phyloP scores from a whole-genome alignment of 1,140 invertebrate genomes.

The Drosophila varians region DNA sequence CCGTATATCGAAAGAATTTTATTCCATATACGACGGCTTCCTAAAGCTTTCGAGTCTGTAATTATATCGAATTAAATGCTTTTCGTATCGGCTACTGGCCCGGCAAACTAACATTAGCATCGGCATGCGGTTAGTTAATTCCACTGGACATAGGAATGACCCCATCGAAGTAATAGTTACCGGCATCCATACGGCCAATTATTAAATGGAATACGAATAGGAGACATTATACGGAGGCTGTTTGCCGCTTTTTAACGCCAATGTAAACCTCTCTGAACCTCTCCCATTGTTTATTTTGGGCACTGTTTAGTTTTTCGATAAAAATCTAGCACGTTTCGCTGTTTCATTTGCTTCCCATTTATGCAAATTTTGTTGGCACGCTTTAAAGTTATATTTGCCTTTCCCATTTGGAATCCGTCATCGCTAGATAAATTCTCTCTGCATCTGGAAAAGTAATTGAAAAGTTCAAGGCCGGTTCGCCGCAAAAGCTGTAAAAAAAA shows the following conservation, averaged over 20 bases:
- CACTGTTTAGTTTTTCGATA: conserved; percentile 51
- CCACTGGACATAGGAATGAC: conserved; percentile 29
- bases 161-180: conserved; percentile 20
- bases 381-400: neutral
- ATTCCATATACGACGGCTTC: neutral
- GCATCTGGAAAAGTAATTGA: conserved; percentile 2
- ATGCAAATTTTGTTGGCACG: conserved; percentile 58
- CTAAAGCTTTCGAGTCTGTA: neutral
- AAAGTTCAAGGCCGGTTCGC: conserved; percentile 8
- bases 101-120: conserved; percentile 41
- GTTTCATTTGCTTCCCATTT: conserved; percentile 69
- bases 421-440: conserved; percentile 4
- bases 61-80: conserved; percentile 14
- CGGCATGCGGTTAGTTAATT: conserved; percentile 50
- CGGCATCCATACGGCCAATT: neutral
- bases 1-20: neutral
- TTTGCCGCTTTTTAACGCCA: neutral
- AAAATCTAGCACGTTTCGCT: conserved; percentile 73
- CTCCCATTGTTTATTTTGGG: conserved; percentile 1
- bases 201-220: conserved; percentile 34
- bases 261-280: conserved; percentile 3
- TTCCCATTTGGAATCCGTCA: conserved; percentile 29
- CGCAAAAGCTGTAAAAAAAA: neutral
- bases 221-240: conserved; percentile 1
- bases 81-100: neutral